Evolutionary conservation across 1,140 invertebrate species (phyloP).

Genomic region (Ditylenchus dipsaci): DNA sequence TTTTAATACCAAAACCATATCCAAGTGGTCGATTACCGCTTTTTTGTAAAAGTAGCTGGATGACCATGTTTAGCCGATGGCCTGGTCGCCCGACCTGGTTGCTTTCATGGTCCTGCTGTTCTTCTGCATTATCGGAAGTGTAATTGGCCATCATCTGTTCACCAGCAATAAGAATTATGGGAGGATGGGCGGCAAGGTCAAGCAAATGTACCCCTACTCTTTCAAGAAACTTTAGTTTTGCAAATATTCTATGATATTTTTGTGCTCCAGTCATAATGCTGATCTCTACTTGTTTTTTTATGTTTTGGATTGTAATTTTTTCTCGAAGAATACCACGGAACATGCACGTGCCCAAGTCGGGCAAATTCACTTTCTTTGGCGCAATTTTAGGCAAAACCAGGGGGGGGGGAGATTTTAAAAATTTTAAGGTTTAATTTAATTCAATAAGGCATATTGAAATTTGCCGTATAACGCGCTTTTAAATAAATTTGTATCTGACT

Average conservation of each 20-base stretch:
- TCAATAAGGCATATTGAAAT: too few species aligned
- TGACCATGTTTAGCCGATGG: conserved; percentile 31
- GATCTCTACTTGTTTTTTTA: too few species aligned
- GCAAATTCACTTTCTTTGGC: too few species aligned
- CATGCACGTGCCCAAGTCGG: too few species aligned
- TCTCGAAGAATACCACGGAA: too few species aligned
- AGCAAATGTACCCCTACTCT: conserved; percentile 18
- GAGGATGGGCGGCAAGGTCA: neutral
- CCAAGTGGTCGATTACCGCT: neutral
- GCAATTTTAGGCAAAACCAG: too few species aligned
- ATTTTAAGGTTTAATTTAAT: too few species aligned
- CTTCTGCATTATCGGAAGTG: conserved; percentile 17
- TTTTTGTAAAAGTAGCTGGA: neutral
- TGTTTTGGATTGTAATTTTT: too few species aligned
- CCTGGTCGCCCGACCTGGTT: conserved; percentile 43
- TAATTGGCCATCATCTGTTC: conserved; percentile 34
- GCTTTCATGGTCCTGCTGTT: conserved; percentile 31
- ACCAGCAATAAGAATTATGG: neutral
- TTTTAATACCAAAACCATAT: neutral
- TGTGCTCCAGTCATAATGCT: too few species aligned
- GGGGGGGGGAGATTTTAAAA: too few species aligned
- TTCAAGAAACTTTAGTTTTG: conserved; percentile 7
- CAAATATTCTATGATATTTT: neutral
- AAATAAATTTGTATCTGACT: too few species aligned
- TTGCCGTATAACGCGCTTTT: too few species aligned